These are phyloP conservation scores for Glomeris marginata DNA, from an alignment of 2,888 invertebrate species.

Conservation along the genomic window DNA sequence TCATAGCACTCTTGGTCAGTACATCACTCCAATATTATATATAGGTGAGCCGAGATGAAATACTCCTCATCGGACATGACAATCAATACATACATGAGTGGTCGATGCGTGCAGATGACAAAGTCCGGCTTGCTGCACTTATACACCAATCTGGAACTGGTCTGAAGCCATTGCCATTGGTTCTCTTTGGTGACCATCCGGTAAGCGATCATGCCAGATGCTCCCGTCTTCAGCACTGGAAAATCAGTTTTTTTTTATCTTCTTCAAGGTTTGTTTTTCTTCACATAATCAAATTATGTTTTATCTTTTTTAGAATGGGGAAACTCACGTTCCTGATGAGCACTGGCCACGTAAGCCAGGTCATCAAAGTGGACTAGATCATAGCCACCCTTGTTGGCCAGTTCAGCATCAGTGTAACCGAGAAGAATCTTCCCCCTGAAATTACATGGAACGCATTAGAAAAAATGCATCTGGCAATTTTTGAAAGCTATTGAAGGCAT, in stretches of 20 bases:
- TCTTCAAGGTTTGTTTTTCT: background rate
- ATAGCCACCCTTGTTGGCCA: conserved; percentile 89
- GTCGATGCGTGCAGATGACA: conserved; percentile 95
- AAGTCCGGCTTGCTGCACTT: conserved; percentile 99
- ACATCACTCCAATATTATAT: too few species aligned
- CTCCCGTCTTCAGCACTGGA: conserved; percentile 93
- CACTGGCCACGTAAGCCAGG: conserved; percentile 90
- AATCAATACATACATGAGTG: conserved; percentile 77
- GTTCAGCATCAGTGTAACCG: conserved; percentile 82
- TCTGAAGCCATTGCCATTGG: conserved; percentile 97
- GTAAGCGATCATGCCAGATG: conserved; percentile 98
- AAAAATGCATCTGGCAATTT: background rate
- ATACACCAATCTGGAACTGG: conserved; percentile 89
- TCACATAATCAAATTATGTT: background rate
- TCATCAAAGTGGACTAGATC: conserved; percentile 97
- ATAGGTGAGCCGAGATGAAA: too few species aligned
- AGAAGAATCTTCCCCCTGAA: conserved; percentile 82
- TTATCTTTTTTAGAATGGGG: too few species aligned
- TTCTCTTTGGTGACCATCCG: conserved; percentile 88
- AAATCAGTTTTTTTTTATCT: background rate
- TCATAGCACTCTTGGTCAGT: too few species aligned
- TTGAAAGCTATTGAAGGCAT: too few species aligned
- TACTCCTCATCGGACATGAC: background rate
- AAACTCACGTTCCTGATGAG: conserved; percentile 94
- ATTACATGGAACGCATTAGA: conserved; percentile 15